Base-by-base conservation (phyloP, 1,140 invertebrate genomes). In the Homarus americanus region DNA sequence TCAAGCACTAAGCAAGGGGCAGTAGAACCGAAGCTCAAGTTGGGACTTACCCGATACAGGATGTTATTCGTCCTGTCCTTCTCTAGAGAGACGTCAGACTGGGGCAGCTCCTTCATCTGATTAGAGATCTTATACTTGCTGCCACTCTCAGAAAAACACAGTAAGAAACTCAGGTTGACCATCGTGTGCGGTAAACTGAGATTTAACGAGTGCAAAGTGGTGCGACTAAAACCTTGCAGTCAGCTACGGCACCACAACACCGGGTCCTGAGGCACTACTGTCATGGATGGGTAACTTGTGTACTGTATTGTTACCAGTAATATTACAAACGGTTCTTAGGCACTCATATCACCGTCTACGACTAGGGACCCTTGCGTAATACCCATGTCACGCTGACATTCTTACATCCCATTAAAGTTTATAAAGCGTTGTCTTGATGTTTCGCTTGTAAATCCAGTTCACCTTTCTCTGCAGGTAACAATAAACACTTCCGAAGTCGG, bases 151-250 rank as follows among this genome's bases (percentile, higher is more conserved):
- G 88, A 90, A 38, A 90, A 90, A 32, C 88, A 90, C 36, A 90
- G 72, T 24, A 90, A 82, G 36, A 90, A 90, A 63, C 88, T 90
- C 44, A 90, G 24, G 66, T 90, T 90, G 32, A 90, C 88, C 88
- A 90, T 90, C 15, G 24, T 41, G 85, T 53, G 12, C n/a, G n/a
- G 63, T 69, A 32, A 32, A 32, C 20, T 69, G 63, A n/a, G 63
- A 69, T 28, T 28, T 69, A 49, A 17, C 24, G 24, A 20, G 58
- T 10, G 12, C n/a, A 20, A 58, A 49, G 53, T 20, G 20, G 15
- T 58, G 53, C 4, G 24, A 3, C 53, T 58, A 20, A 5, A 4
- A 69, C 63, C n/a, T 28, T 20, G 5, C 63, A 69, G 63, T 3
- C 2, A 69, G n/a, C 24, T 20, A 20, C 3, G 7, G n/a, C 9